Evolutionary conservation across 2,113 vertebrate species (phyloP), one percentile per base, ranked within the genome.

Genomic region (Ellobius talpinus): DNA sequence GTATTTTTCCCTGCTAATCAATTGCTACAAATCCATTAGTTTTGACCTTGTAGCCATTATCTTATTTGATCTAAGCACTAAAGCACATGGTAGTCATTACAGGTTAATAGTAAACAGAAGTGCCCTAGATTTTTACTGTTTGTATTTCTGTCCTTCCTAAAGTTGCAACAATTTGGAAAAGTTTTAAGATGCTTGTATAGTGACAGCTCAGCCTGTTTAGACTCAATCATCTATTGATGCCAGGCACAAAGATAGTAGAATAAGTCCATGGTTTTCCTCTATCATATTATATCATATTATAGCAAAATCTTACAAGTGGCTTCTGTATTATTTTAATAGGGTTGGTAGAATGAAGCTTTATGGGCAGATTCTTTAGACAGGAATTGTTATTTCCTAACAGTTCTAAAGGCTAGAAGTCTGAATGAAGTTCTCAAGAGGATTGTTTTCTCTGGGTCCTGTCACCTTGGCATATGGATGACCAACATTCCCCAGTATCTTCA

Each of bases 41-140:
- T 89, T 96, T 96, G 93, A 89, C 77, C 84, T 89, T 61, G n/a
- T n/a, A 63, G 23, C 5, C 17, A 61, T 73, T 97, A 96, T 73
- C 5, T 42, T 90, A 87, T 90, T 94, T 95, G 82, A 82, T 66
- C n/a, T 89, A 94, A 92, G 66, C 33, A 65, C 36, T 79, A 42
- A 93, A 95, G 73, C 10, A 73, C 31, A 68, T 87, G 26, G 29
- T 89, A 24, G 58, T 61, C 31, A 33, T 74, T 70, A 65, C 29
- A 52, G 21, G 66, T 91, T 55, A 95, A 84, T 12, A 76, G 68
- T 92, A 84, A 94, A 66, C 50, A 97, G 61, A 92, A 82, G 76
- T 93, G 76, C 6, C 85, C 45, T 68, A 42, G 36, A 93, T 90
- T 92, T 63, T 77, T 36, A 61, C 5, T 89, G 61, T 90, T 93